Base-by-base conservation (phyloP, 2,797 vertebrate species). In the Squalus acanthias region DNA sequence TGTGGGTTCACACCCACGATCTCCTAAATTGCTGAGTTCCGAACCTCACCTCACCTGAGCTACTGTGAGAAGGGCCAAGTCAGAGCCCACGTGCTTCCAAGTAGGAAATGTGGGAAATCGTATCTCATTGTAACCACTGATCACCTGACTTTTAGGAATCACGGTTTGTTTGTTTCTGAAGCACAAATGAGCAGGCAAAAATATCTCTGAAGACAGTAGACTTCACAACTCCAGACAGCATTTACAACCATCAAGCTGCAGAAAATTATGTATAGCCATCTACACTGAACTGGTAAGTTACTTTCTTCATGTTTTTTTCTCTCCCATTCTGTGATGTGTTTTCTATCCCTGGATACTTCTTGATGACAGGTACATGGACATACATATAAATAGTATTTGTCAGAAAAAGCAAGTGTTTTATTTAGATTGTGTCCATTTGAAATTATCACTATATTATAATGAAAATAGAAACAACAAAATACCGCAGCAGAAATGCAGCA, bases 391-490 rank as follows among this genome's bases (percentile, higher is more conserved):
- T 76, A 76, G 7, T 0, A 22, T 76, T 74, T 95, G 46, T 76
- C 70, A 60, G 94, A 95, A 74, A 93, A 72, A 26, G 15, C 57
- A 29, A 60, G 39, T 95, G 39, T 22, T 72, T 74, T 50, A 26
- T 95, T 92, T 65, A n/a, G 89, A 92, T 20, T n/a, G 29, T 95
- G 67, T 95, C 39, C 69, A 95, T 95, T 94, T 33, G 88, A 91
- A 63, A 63, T 92, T 65, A n/a, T 33, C 6, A 63, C 60, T 63
- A 15, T 33, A 65, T 65, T 17, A 65, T 20, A 7, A 39, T 1
- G 13, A 92, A 91, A 92, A 63, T n/a, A 53, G 26, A 53, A 26
- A 6, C 9, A 95, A 95, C 39, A 95, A 53, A 50, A 70, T 29
- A 67, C 13, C 20, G 20, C 22, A 57, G 24, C 69, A 95, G 93